Evolutionary conservation across 2,888 invertebrate genomes (phyloP), one percentile per base, ranked within the genome.

Genomic region (Griposia aprilina): DNA sequence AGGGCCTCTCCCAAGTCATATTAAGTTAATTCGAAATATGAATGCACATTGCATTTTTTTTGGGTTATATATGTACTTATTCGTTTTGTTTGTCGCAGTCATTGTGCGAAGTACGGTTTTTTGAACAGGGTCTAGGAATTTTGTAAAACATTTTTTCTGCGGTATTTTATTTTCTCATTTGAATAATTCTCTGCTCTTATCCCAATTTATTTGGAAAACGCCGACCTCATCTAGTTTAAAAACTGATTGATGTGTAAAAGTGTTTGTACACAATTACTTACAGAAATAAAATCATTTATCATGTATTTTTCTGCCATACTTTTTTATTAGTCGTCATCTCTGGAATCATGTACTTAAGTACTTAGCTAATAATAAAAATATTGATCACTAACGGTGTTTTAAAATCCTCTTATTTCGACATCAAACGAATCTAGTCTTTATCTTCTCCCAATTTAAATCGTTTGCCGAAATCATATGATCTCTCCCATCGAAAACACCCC

Each of bases 351-450:
- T 36, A n/a, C n/a, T n/a, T n/a, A 63, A 63, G 0, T n/a, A 66
- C 8, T 6, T 52, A 20, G 8, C 20, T 52, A 20, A n/a, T 66
- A 69, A n/a, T 41, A 69, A 20, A 36, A 41, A 30, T n/a, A 55
- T 26, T 48, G 7, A 63, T 45, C 41, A 5, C 26, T 57, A 69
- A 70, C 30, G 48, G 26, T 63, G 1, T 55, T 57, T n/a, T 57
- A 80, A 65, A 55, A 55, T 26, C 57, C 23, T n/a, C n/a, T 41
- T 41, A 41, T 5, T 41, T 41, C 11, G n/a, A 68, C 57, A 23
- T 30, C 65, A 80, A 63, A 57, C 50, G 57, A 80, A 69, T 75
- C 7, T 75, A 55, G 36, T 82, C 66, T 26, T 20, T 78, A 68
- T 59, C 23, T 36, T 8, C 26, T 50, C 15, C 5, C 13, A 20